Conservation (phyloP, 2,113 vertebrate genomes). For the Mus musculus region DNA sequence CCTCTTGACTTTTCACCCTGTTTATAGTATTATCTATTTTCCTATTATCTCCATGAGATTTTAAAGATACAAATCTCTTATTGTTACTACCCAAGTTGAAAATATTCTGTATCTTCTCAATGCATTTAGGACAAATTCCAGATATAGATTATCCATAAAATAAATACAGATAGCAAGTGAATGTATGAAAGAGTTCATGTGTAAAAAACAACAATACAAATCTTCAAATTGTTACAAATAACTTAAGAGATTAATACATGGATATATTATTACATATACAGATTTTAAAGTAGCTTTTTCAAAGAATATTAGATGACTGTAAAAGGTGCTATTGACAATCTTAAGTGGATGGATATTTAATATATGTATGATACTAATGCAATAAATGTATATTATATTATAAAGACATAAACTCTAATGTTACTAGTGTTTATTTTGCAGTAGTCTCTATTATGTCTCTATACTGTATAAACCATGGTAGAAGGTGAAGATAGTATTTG, state of each 20-base stretch:
- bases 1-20: background rate
- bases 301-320: background rate
- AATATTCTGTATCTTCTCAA: background rate
- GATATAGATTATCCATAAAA: background rate
- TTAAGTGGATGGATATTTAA: constrained; percentile 1
- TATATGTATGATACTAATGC: background rate
- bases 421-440: constrained; percentile 9
- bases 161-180: constrained; percentile 35
- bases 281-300: constrained; percentile 19
- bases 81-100: background rate
- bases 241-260: constrained; percentile 26
- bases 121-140: background rate
- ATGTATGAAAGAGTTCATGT: constrained; percentile 16
- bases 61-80: background rate
- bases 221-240: constrained; percentile 21
- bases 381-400: background rate
- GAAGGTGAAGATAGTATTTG: background rate
- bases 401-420: background rate
- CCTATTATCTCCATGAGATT: background rate
- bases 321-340: constrained; percentile 19
- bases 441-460: background rate
- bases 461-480: background rate
- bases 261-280: background rate
- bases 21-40: background rate
- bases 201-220: constrained; percentile 6